These are phyloP conservation scores for Aelia acuminata DNA, from an alignment of 2,888 invertebrate species.

Conservation along the genomic window DNA sequence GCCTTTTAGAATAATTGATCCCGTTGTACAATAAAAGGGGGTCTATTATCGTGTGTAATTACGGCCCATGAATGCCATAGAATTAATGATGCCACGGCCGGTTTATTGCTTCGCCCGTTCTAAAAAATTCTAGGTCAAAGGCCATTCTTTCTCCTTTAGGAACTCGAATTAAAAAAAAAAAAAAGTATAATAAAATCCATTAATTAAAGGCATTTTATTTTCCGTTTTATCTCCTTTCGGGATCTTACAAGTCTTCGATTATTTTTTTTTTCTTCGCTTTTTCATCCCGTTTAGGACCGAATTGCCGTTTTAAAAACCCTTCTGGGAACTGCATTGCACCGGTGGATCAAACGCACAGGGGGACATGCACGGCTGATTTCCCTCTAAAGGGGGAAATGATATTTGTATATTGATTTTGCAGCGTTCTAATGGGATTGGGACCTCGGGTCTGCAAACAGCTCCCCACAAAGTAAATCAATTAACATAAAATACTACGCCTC, in stretches of 20 bases:
- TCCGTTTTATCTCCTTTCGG: background rate
- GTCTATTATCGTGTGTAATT: background rate
- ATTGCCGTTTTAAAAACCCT: background rate
- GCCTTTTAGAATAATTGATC: slow-evolving; percentile 24
- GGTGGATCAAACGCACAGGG: background rate
- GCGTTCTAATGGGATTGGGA: slow-evolving; percentile 43
- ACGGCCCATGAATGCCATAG: background rate
- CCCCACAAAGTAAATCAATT: slow-evolving; percentile 43
- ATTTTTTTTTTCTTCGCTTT: background rate
- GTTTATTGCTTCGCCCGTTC: background rate
- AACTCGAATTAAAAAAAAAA: background rate
- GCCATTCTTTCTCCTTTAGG: background rate
- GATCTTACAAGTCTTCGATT: background rate
- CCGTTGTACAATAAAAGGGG: slow-evolving; percentile 15
- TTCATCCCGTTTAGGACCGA: background rate
- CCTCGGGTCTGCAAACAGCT: background rate
- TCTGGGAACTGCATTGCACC: background rate
- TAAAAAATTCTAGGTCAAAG: slow-evolving; percentile 30
- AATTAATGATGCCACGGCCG: background rate
- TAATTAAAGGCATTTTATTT: background rate
- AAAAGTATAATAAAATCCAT: background rate
- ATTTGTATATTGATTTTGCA: slow-evolving; percentile 45
- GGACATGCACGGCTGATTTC: slow-evolving; percentile 11
- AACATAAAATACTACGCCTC: slow-evolving; percentile 37
- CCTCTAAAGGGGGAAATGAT: slow-evolving; percentile 22